Percentiles rank a stretch among this genome's conserved stretches.
phyloP scores from a whole-genome alignment of 2,797 vertebrate genomes.

The Moxostoma hubbsi region DNA sequence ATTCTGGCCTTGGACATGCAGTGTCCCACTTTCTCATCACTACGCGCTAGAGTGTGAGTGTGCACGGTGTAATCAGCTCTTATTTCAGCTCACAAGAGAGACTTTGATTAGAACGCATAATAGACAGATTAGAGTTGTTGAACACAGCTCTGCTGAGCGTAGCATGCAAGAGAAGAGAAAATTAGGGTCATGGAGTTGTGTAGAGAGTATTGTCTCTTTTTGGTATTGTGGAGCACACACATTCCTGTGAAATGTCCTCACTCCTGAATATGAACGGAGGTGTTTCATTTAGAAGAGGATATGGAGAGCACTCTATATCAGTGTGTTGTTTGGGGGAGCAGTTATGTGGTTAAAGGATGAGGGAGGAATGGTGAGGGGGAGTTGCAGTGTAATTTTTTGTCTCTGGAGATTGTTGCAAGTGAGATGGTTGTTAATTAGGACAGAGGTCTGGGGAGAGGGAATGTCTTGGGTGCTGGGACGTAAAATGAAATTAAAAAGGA shows the following conservation, averaged over 20 bases:
- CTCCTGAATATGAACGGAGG: conserved; percentile 26
- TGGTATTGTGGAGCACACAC: conserved; percentile 23
- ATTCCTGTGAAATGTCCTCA: conserved; percentile 16
- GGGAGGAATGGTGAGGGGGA: conserved; percentile 64
- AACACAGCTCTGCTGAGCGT: conserved; percentile 42
- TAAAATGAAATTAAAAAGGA: conserved; percentile 90
- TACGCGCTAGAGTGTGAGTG: conserved; percentile 53
- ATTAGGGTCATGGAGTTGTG: conserved; percentile 23
- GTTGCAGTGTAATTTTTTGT: conserved; percentile 70
- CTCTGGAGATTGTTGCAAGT: conserved; percentile 76
- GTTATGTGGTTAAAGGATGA: conserved; percentile 65
- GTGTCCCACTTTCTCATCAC: conserved; percentile 50
- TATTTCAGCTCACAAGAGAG: conserved; percentile 72
- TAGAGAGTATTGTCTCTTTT: conserved; percentile 30
- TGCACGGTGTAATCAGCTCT: conserved; percentile 71
- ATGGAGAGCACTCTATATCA: conserved; percentile 7
- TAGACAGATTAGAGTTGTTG: conserved; percentile 63
- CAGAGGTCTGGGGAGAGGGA: conserved; percentile 80
- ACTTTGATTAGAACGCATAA: conserved; percentile 68
- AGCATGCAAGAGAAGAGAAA: conserved; percentile 32
- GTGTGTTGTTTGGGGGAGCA: conserved; percentile 65
- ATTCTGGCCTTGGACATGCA: conserved; percentile 65
- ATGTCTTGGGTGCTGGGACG: conserved; percentile 73
- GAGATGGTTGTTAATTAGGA: conserved; percentile 90
- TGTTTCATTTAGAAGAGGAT: conserved; percentile 31